These are phyloP conservation scores for Drosophila kambysellisi DNA, from an alignment of 2,888 invertebrate species.

Conservation along the genomic window DNA sequence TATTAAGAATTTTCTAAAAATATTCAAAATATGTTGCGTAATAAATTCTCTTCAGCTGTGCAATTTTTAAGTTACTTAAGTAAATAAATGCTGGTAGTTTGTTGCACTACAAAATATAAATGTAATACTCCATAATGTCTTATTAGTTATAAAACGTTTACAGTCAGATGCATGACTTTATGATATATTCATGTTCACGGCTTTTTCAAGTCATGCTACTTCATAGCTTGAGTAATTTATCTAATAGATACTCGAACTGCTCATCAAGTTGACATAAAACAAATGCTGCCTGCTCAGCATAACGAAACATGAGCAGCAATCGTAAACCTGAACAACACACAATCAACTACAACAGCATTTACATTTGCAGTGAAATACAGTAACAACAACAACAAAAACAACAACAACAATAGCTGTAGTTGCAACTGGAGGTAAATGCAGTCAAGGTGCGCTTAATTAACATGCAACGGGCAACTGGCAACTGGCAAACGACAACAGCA, in stretches of 20 bases:
- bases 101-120: not conserved
- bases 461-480: constrained; percentile 76
- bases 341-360: constrained; percentile 34
- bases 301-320: constrained; percentile 43
- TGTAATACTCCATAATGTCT: not conserved
- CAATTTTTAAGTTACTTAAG: not conserved
- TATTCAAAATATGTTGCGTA: not conserved
- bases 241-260: constrained; percentile 70
- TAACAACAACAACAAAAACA: constrained; percentile 25
- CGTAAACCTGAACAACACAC: not conserved
- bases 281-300: constrained; percentile 69
- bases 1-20: not conserved
- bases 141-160: constrained; percentile 8
- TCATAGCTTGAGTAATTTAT: constrained; percentile 54
- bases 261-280: constrained; percentile 75
- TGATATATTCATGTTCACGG: constrained; percentile 51
- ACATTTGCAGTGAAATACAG: constrained; percentile 46
- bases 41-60: not conserved
- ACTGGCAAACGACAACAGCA: constrained; percentile 53
- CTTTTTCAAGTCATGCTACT: constrained; percentile 23
- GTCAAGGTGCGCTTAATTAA: constrained; percentile 79
- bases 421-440: constrained; percentile 60
- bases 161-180: constrained; percentile 37
- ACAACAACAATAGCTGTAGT: not conserved
- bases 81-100: not conserved